Evolutionary conservation across 92 coral and sea anemone genomes (phyloP), one percentile per base, ranked within the genome.

Genomic region (Epizoanthus scotinus): DNA sequence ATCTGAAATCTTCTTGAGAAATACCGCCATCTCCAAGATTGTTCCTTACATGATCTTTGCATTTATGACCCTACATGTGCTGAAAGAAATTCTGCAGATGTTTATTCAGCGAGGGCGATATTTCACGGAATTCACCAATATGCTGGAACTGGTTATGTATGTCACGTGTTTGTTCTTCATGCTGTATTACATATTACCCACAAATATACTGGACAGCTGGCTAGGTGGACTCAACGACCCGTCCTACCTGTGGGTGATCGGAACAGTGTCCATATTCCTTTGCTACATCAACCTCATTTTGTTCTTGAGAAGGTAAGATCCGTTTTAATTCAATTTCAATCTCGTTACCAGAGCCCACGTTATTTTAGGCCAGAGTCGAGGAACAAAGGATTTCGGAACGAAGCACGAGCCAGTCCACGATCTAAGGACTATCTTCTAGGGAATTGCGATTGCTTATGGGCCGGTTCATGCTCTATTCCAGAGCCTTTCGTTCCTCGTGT

Each of bases 211-310:
- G 9, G 83, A 92, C 56, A 50, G 18, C 1, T 59, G 86, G 83
- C 84, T 89, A 26, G 87, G 67, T 5, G 25, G 54, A 28, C 47
- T 90, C 63, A 82, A 28, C 19, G 85, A 90, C 6, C 94, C 94
- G 18, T 78, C 47, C 19, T 58, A 44, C 50, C 80, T 92, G 36
- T 94, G 97, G 98, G 87, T 83, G 26, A 65, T 82, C 10, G 97
- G 90, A 58, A 70, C 87, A 47, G 40, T 90, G 70, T 87, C 98
- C 5, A 82, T 92, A 24, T 94, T 94, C 71, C 79, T 92, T 13
- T 89, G 94, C 57, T 94, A 92, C 79, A 84, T 89, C 47, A 92
- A 92, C 80, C 83, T 94, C 68, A 78, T 94, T 57, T 65, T 94
- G 72, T 94, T 89, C 58, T 87, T 94, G 36, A 84, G 97, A 58